These are phyloP conservation scores for Semaprochilodus insignis DNA, from an alignment of 2,797 vertebrate genomes.

Conservation along the genomic window DNA sequence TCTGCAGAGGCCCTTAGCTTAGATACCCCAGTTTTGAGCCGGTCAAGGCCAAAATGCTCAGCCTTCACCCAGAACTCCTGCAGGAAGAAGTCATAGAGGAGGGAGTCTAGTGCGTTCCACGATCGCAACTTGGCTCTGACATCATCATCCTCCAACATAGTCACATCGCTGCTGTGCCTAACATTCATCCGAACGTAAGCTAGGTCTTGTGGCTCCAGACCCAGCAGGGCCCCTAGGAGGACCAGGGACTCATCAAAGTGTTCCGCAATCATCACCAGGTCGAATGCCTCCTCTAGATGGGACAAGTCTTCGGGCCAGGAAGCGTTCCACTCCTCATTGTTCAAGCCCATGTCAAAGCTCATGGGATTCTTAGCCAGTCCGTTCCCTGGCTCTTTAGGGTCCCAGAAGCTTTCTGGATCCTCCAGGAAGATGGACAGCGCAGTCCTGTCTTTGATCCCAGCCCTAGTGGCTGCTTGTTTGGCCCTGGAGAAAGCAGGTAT, in stretches of 20 bases:
- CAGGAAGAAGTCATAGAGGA: constrained; percentile 62
- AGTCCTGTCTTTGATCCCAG: constrained; percentile 14
- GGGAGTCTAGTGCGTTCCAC: constrained; percentile 59
- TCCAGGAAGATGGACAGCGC: constrained; percentile 55
- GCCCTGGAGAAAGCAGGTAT: constrained; percentile 60
- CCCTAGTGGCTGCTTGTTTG: not conserved
- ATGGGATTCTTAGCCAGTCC: constrained; percentile 60
- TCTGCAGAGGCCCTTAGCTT: constrained; percentile 50
- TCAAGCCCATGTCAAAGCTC: constrained; percentile 67
- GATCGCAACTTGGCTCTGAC: not conserved
- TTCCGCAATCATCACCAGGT: constrained; percentile 62
- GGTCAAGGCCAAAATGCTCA: constrained; percentile 47
- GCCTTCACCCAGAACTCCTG: constrained; percentile 62
- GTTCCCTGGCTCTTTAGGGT: not conserved
- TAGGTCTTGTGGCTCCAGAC: constrained; percentile 60
- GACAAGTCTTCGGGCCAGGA: constrained; percentile 50
- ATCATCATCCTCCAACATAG: not conserved
- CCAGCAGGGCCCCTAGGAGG: constrained; percentile 55
- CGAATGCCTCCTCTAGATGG: constrained; percentile 61
- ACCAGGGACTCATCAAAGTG: constrained; percentile 69
- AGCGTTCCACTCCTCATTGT: constrained; percentile 43
- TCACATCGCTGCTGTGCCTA: not conserved
- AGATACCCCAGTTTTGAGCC: constrained; percentile 46
- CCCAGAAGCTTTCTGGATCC: constrained; percentile 52
- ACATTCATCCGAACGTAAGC: constrained; percentile 57